Percentiles rank a stretch among this genome's conserved stretches.
These are phyloP conservation scores for Acanthosepion lycidas DNA, from an alignment of 2,888 invertebrate species.

Conservation along the genomic window DNA sequence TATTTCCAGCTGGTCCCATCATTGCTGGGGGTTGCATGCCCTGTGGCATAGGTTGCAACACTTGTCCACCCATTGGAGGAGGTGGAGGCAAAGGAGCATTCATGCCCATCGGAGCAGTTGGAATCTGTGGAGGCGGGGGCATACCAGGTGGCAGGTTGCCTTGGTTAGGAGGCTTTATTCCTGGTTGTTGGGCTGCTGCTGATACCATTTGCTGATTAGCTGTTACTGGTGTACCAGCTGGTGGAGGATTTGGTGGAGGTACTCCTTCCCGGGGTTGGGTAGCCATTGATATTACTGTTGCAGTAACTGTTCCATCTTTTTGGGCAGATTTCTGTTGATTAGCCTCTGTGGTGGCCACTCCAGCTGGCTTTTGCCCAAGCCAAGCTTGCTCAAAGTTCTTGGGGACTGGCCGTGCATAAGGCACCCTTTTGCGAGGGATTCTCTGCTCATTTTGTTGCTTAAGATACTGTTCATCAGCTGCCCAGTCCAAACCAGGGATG, in stretches of 20 bases:
- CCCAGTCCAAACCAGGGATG: conserved; percentile 72
- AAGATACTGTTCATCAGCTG: conserved; percentile 61
- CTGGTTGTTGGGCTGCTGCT: not conserved
- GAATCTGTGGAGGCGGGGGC: conserved; percentile 39
- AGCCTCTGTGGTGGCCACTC: conserved; percentile 50
- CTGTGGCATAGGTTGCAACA: conserved; percentile 35
- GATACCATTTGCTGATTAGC: conserved; percentile 49
- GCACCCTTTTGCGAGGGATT: conserved; percentile 79
- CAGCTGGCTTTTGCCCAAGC: conserved; percentile 79
- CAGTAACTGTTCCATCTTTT: conserved; percentile 52
- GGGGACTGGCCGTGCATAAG: conserved; percentile 96
- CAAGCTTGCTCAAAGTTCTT: conserved; percentile 97
- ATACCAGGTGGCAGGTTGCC: not conserved
- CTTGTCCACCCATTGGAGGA: conserved; percentile 43
- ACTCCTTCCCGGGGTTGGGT: conserved; percentile 50
- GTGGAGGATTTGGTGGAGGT: not conserved
- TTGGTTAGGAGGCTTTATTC: not conserved
- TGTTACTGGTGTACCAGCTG: conserved; percentile 37
- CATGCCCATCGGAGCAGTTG: conserved; percentile 18
- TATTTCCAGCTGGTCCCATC: conserved; percentile 36
- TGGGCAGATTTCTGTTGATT: conserved; percentile 39
- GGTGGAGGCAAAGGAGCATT: conserved; percentile 43
- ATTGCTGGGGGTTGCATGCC: not conserved
- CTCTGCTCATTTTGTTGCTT: conserved; percentile 57
- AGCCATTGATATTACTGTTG: conserved; percentile 52